These are phyloP conservation scores for Oostethus manadensis DNA, from an alignment of 2,113 vertebrate genomes.

Conservation along the genomic window DNA sequence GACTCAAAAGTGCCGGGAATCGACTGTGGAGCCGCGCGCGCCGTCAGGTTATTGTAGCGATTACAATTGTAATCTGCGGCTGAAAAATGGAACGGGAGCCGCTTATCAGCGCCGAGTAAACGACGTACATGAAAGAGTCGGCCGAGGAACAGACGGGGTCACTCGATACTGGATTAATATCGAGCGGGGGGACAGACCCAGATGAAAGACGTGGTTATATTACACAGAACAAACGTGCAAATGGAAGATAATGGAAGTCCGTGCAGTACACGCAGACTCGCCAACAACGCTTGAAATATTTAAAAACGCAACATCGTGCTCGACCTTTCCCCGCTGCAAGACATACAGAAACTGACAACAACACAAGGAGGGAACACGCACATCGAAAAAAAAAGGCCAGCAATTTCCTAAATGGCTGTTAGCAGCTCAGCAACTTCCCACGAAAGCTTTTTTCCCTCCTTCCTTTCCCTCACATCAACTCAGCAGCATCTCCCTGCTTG, in stretches of 20 bases:
- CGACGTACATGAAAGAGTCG: constrained; percentile 54
- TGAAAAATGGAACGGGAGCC: constrained; percentile 46
- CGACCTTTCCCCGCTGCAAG: too few species aligned
- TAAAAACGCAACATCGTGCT: background rate
- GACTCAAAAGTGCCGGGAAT: constrained; percentile 34
- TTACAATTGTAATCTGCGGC: constrained; percentile 58
- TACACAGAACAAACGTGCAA: background rate
- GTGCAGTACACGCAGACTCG: too few species aligned
- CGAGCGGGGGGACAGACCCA: constrained; percentile 31
- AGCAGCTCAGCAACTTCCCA: background rate
- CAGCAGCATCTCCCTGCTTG: background rate
- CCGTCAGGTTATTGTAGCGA: constrained; percentile 52
- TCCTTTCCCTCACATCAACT: background rate
- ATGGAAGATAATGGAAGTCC: background rate
- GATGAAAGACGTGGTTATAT: constrained; percentile 39
- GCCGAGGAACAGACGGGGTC: constrained; percentile 49
- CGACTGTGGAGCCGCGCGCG: constrained; percentile 40
- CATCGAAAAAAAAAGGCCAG: background rate
- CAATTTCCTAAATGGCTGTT: constrained; percentile 1
- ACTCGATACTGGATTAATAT: constrained; percentile 47
- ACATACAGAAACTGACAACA: background rate
- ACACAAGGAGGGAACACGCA: background rate
- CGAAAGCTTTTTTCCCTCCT: background rate
- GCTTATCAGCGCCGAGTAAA: constrained; percentile 61
- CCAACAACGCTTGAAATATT: background rate